Base-by-base conservation (phyloP, 2,113 vertebrate genomes). In the Trematomus loennbergii region DNA sequence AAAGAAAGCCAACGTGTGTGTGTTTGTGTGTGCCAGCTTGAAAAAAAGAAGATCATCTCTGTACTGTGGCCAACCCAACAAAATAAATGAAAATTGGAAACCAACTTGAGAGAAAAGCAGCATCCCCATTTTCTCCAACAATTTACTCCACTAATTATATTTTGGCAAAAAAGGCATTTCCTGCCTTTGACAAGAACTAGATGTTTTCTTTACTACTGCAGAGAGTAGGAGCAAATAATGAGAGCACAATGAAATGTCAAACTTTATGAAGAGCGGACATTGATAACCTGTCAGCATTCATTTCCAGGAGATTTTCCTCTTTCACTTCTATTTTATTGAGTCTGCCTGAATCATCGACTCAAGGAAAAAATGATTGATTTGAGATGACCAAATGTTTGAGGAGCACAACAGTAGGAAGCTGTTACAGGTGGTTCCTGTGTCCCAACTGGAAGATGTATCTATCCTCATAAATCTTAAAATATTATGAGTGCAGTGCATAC, bases 1-100 rank as follows among this genome's bases (percentile, higher is more conserved):
- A 72, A 46, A 87, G 83, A 71, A 46, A 5, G 18, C 36, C 40
- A 16, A 16, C 50, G 61, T 7, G 16, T 45, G 50, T 67, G 45
- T 29, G 15, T 53, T 25, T 75, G 36, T 29, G 58, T n/a, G 29
- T 16, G 40, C 52, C 9, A 64, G 40, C 72, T 70, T 40, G 36
- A 25, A 45, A 22, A 71, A 63, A 13, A 67, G 65, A 58, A 18
- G 45, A 65, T 25, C 85, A 79, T 55, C 58, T 78, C 52, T 87
- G 75, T 87, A 87, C 67, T 68, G 46, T 64, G 29, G 83, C 72
- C 86, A 89, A 71, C 75, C 81, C 82, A 55, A 78, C 60, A 87
- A 81, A 87, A 84, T 78, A 87, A 89, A 90, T 83, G 75, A 88
- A 89, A 90, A 87, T 65, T 78, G 75, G 75, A 90, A 84, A 82